These are phyloP conservation scores for Crematogaster levior DNA, from an alignment of 2,888 invertebrate species.

Conservation along the genomic window DNA sequence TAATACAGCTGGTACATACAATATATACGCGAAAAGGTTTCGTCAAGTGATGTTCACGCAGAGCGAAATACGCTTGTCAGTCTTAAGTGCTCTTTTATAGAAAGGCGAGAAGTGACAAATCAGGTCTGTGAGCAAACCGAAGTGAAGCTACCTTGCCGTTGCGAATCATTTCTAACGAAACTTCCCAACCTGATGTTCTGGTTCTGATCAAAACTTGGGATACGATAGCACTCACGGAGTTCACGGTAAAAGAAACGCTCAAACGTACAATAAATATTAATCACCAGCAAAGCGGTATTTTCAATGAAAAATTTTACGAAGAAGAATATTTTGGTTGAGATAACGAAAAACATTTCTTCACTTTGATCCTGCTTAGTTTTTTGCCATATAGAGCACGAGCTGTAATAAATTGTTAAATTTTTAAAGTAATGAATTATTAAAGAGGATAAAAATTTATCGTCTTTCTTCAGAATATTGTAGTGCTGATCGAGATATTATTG, in stretches of 20 bases:
- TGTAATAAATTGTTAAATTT: neutral
- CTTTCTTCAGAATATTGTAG: neutral
- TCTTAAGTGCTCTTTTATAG: neutral
- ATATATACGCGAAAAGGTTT: neutral
- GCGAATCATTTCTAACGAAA: neutral
- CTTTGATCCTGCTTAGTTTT: neutral
- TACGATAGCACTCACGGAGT: neutral
- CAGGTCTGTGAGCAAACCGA: neutral
- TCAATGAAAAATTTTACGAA: neutral
- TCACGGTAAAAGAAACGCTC: neutral
- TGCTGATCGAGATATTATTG: neutral
- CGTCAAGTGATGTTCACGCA: neutral
- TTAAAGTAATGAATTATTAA: neutral
- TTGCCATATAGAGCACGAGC: neutral
- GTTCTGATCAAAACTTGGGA: constrained; percentile 40
- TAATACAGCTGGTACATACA: constrained; percentile 1
- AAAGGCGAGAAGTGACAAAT: constrained; percentile 24
- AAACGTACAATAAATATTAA: constrained; percentile 43
- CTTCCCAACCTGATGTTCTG: neutral
- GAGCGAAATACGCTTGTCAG: neutral
- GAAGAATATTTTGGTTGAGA: neutral
- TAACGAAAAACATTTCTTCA: neutral
- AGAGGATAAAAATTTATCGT: neutral
- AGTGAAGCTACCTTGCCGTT: neutral
- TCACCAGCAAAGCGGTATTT: neutral